phyloP scores from a whole-genome alignment of 2,888 invertebrate species.

The Protodeltote pygarga region DNA sequence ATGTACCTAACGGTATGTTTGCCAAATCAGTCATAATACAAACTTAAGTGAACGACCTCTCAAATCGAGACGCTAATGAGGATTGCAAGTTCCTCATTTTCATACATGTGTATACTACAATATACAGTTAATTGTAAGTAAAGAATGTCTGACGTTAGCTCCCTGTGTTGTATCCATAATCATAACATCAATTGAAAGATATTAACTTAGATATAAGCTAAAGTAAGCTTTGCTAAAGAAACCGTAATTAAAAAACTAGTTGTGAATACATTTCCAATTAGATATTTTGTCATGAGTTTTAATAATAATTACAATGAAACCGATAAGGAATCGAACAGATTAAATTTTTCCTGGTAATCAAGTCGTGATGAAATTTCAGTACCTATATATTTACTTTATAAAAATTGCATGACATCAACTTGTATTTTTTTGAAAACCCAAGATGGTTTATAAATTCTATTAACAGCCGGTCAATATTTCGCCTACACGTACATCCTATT shows the following conservation, averaged over 20 bases:
- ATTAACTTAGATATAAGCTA: not conserved
- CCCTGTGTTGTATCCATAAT: slow-evolving; percentile 1
- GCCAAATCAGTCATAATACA: slow-evolving; percentile 75
- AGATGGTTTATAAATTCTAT: slow-evolving; percentile 31
- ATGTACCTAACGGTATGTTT: slow-evolving; percentile 77
- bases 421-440: slow-evolving; percentile 26
- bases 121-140: slow-evolving; percentile 34
- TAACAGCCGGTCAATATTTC: slow-evolving; percentile 33
- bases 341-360: not conserved
- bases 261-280: not conserved
- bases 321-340: not conserved
- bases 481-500: slow-evolving; percentile 49
- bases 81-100: slow-evolving; percentile 46
- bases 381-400: no score
- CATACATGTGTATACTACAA: slow-evolving; percentile 33
- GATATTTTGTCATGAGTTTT: not conserved
- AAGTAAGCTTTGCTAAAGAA: not conserved
- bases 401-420: slow-evolving; percentile 12
- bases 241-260: not conserved
- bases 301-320: not conserved
- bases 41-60: slow-evolving; percentile 77
- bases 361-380: not conserved
- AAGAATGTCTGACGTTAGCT: slow-evolving; percentile 16
- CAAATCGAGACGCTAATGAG: slow-evolving; percentile 51
- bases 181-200: slow-evolving; percentile 8